Evolutionary conservation across 1,140 invertebrate genomes (phyloP).

Genomic region (Eumeta japonica): DNA sequence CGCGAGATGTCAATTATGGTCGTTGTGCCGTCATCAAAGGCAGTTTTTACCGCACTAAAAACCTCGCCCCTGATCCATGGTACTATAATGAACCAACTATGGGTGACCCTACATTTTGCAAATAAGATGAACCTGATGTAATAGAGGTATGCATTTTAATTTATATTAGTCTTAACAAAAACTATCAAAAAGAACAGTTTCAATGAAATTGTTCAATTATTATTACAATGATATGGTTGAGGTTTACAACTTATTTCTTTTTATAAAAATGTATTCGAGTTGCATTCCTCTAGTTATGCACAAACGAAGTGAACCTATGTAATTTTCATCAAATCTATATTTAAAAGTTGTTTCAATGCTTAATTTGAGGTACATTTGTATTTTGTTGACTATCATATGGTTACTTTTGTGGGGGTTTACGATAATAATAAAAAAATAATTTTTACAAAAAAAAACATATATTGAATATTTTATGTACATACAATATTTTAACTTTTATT

Average conservation of each 20-base stretch:
- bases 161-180: conserved; percentile 1
- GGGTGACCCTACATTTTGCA: conserved; percentile 35
- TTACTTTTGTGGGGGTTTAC: too few species aligned
- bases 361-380: too few species aligned
- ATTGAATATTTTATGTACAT: conserved; percentile 55
- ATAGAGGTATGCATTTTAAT: not conserved
- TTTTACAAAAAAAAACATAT: conserved; percentile 55
- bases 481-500: conserved; percentile 58
- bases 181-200: not conserved
- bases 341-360: too few species aligned
- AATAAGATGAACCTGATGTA: conserved; percentile 12
- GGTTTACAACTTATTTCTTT: too few species aligned
- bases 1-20: conserved; percentile 32
- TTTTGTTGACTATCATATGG: too few species aligned
- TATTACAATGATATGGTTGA: too few species aligned
- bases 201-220: not conserved
- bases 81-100: conserved; percentile 35
- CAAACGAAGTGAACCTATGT: too few species aligned
- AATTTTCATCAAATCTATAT: too few species aligned
- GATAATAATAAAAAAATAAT: conserved; percentile 15
- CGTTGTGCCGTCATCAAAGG: conserved; percentile 36
- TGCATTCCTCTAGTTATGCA: too few species aligned
- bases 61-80: conserved; percentile 34
- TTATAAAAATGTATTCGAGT: too few species aligned
- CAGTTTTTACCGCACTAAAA: conserved; percentile 45